Evolutionary conservation across 2,113 vertebrate species (phyloP).

Genomic region (Balaenoptera acutorostrata): DNA sequence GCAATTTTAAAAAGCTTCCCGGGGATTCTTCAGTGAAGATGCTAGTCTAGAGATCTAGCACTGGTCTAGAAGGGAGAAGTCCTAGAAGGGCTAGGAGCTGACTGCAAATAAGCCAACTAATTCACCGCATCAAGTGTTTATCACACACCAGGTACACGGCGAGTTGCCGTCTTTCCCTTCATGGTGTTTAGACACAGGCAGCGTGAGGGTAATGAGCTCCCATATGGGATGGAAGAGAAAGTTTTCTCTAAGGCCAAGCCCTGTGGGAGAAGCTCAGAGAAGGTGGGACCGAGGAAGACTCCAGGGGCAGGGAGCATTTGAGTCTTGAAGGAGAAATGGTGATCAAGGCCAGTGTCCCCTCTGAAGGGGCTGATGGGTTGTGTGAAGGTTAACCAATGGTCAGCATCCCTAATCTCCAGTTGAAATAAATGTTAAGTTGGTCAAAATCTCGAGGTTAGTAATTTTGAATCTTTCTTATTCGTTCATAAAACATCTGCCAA

Average conservation of each 20-base stretch:
- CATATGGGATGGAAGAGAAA: not conserved
- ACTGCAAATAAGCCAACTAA: not conserved
- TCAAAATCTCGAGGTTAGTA: not conserved
- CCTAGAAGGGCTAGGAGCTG: not conserved
- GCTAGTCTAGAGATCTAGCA: not conserved
- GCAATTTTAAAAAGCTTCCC: not conserved
- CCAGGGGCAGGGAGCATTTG: accelerated
- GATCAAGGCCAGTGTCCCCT: not conserved
- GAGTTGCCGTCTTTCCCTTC: not conserved
- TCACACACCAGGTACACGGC: accelerated
- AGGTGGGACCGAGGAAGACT: not conserved
- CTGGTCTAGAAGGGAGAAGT: not conserved
- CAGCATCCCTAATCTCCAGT: not conserved
- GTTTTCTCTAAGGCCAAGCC: not conserved
- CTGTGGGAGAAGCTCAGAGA: not conserved
- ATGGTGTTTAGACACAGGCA: not conserved
- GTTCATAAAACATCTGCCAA: not conserved
- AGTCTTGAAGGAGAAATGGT: not conserved
- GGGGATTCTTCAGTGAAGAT: not conserved
- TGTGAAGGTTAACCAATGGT: not conserved
- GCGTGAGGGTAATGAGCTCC: not conserved
- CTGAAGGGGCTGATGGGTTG: not conserved
- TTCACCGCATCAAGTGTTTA: too few species aligned
- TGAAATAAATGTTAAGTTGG: not conserved
- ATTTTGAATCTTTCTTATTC: not conserved